Percentiles rank a stretch among this genome's conserved stretches.
Evolutionary conservation across 2,888 invertebrate species (phyloP).

Genomic region (Hirtodrosophila duncani): DNA sequence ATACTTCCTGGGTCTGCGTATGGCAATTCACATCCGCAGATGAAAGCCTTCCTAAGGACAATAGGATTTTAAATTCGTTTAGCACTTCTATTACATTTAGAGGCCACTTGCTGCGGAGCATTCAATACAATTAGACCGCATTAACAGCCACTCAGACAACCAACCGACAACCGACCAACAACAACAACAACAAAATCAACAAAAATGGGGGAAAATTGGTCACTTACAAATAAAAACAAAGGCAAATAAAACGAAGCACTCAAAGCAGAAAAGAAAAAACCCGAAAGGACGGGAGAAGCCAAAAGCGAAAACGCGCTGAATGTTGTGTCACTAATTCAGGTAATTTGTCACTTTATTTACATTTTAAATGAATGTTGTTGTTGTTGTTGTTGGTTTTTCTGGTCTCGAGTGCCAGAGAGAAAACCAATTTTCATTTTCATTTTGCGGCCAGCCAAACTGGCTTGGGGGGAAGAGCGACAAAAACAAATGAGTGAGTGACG

Average conservation of each 20-base stretch:
- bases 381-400: constrained; percentile 22
- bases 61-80: too few relatives aligned
- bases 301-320: constrained; percentile 42
- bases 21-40: too few relatives aligned
- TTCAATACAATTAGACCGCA: constrained; percentile 34
- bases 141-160: constrained; percentile 11
- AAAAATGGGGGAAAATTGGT: constrained; percentile 33
- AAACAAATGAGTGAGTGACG: constrained; percentile 65
- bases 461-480: constrained; percentile 46
- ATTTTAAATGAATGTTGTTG: constrained; percentile 63
- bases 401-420: constrained; percentile 30
- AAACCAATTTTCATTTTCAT: constrained; percentile 69
- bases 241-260: constrained; percentile 14
- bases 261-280: constrained; percentile 6
- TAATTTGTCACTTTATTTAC: constrained; percentile 72
- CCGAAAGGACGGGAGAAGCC: constrained; percentile 26
- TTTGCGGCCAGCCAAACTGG: constrained; percentile 57
- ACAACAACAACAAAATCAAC: constrained; percentile 32
- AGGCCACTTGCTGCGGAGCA: too few relatives aligned
- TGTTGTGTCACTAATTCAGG: constrained; percentile 66
- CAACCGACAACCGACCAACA: constrained; percentile 30
- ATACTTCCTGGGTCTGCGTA: too few relatives aligned
- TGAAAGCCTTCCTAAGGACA: too few relatives aligned
- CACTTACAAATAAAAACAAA: constrained; percentile 35
- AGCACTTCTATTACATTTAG: too few relatives aligned